These are phyloP conservation scores for Triops cancriformis DNA, from an alignment of 1,140 invertebrate species.

Conservation along the genomic window DNA sequence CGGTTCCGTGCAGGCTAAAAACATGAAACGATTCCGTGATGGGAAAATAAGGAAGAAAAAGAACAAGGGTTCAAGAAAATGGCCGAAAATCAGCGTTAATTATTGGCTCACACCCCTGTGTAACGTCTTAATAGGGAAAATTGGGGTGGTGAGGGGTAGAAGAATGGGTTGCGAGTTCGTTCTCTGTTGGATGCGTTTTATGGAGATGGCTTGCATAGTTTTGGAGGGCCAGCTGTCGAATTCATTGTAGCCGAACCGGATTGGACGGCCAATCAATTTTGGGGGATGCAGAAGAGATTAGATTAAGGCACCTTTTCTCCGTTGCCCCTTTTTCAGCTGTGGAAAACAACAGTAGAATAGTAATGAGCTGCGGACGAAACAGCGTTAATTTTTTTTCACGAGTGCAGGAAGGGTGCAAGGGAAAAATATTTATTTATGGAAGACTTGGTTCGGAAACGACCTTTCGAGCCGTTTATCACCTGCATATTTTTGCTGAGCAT, in stretches of 20 bases:
- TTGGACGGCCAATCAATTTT: constrained; percentile 10
- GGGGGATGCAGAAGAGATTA: neutral
- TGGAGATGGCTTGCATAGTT: too few species aligned
- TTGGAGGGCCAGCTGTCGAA: too few species aligned
- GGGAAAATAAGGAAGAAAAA: neutral
- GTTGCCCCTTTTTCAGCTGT: neutral
- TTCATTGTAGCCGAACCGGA: neutral
- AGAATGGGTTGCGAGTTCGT: too few species aligned
- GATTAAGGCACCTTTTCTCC: constrained; percentile 9
- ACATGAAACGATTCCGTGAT: neutral
- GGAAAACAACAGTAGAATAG: neutral
- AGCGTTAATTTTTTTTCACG: neutral
- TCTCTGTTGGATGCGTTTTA: too few species aligned
- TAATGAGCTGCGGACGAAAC: neutral
- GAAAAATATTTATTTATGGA: neutral
- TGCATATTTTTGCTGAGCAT: neutral
- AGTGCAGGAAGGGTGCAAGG: neutral
- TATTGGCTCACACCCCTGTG: too few species aligned
- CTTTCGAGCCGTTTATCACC: constrained; percentile 1
- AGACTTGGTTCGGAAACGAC: neutral
- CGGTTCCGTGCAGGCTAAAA: neutral
- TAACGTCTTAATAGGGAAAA: too few species aligned
- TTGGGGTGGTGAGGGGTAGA: too few species aligned
- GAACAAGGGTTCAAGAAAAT: neutral
- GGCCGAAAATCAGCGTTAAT: neutral